Percentiles rank a stretch among this genome's conserved stretches.
These are phyloP conservation scores for Anniella stebbinsi DNA, from an alignment of 2,797 vertebrate species.

Conservation along the genomic window DNA sequence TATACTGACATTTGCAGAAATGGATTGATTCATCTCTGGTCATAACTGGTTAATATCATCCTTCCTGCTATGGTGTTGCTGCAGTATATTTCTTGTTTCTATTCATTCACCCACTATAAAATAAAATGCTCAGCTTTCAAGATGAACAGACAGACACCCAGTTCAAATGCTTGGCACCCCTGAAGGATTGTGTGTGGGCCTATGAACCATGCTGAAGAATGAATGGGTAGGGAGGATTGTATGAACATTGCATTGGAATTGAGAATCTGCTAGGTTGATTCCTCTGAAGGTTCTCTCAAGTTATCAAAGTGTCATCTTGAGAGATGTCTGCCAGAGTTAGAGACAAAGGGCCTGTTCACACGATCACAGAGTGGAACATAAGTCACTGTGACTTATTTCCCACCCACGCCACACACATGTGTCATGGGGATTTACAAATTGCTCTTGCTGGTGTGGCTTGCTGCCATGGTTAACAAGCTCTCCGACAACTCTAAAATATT, in stretches of 20 bases:
- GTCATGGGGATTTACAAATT: too few species aligned
- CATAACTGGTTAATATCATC: neutral
- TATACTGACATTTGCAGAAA: neutral
- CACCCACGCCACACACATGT: too few species aligned
- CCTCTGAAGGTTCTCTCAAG: neutral
- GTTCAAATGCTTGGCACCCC: neutral
- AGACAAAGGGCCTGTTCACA: neutral
- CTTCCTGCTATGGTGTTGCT: neutral
- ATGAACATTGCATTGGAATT: neutral
- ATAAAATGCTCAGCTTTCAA: neutral
- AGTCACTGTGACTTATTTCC: too few species aligned
- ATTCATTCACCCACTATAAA: neutral
- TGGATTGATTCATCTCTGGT: neutral
- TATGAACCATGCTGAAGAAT: neutral
- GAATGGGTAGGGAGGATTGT: neutral
- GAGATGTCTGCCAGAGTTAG: neutral
- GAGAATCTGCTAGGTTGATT: neutral
- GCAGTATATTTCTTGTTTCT: neutral
- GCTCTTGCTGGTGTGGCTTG: too few species aligned
- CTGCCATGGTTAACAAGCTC: too few species aligned
- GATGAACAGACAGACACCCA: neutral
- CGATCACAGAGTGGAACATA: too few species aligned
- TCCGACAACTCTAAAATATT: too few species aligned
- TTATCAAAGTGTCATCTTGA: neutral
- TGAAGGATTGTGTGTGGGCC: neutral